Evolutionary conservation across 2,888 invertebrate species (phyloP).

Genomic region (Apamea monoglypha): DNA sequence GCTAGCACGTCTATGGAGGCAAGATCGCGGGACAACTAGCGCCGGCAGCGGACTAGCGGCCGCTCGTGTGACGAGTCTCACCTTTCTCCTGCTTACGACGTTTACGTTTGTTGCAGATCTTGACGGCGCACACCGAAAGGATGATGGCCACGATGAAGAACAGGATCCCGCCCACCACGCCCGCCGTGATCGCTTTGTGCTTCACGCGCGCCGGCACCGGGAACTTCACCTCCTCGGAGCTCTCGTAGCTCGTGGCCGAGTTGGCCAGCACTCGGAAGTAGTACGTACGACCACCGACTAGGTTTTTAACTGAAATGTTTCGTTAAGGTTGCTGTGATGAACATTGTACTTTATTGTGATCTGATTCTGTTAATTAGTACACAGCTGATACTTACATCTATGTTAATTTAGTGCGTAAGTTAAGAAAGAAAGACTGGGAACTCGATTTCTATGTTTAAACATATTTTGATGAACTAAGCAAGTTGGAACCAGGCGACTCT

Average conservation of each 20-base stretch:
- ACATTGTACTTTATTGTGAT: neutral
- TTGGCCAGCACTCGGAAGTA: constrained; percentile 97
- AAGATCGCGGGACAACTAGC: constrained; percentile 40
- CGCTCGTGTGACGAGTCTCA: constrained; percentile 85
- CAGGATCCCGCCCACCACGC: constrained; percentile 98
- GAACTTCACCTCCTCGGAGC: constrained; percentile 96
- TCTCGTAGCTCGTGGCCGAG: constrained; percentile 96
- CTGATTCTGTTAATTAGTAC: constrained; percentile 1
- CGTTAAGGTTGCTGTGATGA: neutral
- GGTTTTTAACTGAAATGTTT: constrained; percentile 94
- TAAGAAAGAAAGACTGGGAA: neutral
- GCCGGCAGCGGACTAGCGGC: constrained; percentile 80
- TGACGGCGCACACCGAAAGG: constrained; percentile 98
- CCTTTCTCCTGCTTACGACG: constrained; percentile 99
- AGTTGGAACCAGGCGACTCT: neutral
- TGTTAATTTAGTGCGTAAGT: neutral
- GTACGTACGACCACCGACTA: constrained; percentile 97
- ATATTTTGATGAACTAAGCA: constrained; percentile 4
- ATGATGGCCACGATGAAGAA: constrained; percentile 99
- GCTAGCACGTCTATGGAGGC: constrained; percentile 43
- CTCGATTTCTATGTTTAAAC: neutral
- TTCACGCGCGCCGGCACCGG: constrained; percentile 97
- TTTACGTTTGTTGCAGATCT: constrained; percentile 99
- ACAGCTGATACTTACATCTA: neutral
- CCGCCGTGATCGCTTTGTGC: constrained; percentile 98